Conservation (phyloP, 2,113 vertebrate genomes). For the Terrapene triunguis region DNA sequence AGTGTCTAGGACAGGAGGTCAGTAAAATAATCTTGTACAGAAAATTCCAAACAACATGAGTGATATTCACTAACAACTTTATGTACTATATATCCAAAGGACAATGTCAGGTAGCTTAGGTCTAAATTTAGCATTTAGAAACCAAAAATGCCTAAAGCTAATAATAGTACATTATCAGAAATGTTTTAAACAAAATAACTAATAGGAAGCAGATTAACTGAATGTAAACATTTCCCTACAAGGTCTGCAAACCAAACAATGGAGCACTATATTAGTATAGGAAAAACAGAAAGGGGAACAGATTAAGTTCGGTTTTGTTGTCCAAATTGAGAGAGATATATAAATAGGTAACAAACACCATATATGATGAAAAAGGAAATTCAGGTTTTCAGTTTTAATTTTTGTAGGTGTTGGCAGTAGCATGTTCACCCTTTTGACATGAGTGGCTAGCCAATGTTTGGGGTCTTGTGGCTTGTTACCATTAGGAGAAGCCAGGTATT, state of each 20-base stretch:
- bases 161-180: not conserved
- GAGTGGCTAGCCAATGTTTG: not conserved
- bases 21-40: not conserved
- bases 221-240: not conserved
- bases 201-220: not conserved
- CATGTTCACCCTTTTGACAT: not conserved
- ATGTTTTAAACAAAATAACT: not conserved
- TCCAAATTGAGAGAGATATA: not conserved
- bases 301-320: not conserved
- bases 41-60: not conserved
- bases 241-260: not conserved
- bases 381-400: not conserved
- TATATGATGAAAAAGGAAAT: not conserved
- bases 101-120: not conserved
- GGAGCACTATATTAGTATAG: not conserved
- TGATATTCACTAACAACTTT: not conserved
- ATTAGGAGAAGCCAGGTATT: not conserved
- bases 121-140: not conserved
- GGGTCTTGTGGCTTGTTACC: not conserved
- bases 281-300: not conserved
- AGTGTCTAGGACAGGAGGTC: not conserved
- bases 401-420: not conserved
- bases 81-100: not conserved
- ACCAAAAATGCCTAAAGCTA: not conserved
- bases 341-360: not conserved